Evolutionary conservation across 2,113 vertebrate genomes (phyloP).

Genomic region (Vicugna pacos): DNA sequence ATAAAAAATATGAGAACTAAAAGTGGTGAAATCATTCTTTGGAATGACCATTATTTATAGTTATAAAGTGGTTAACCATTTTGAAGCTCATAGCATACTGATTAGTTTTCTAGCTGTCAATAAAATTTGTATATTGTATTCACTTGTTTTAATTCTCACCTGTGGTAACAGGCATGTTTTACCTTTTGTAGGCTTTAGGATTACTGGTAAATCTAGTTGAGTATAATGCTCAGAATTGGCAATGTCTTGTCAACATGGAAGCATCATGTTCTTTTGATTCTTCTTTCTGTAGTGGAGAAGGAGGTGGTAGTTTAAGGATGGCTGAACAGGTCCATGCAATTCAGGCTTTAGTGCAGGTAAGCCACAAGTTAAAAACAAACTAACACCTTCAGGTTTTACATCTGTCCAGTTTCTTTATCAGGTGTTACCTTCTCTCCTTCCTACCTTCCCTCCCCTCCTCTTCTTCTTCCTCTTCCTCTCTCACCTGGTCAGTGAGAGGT

Average conservation of each 20-base stretch:
- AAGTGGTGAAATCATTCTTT: background rate
- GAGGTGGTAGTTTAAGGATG: conserved; percentile 85
- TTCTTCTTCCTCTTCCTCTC: background rate
- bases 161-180: conserved; percentile 52
- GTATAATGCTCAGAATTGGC: conserved; percentile 97
- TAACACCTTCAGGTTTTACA: background rate
- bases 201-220: conserved; percentile 98
- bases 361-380: background rate
- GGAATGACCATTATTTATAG: too few species aligned
- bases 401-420: background rate
- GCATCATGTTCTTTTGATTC: conserved; percentile 91
- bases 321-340: conserved; percentile 91
- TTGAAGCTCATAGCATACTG: background rate
- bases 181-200: conserved; percentile 92
- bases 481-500: background rate
- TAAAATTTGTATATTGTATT: background rate
- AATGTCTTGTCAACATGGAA: conserved; percentile 97
- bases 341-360: conserved; percentile 96
- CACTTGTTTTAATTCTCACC: conserved; percentile 43
- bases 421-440: background rate
- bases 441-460: too few species aligned
- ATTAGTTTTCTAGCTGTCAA: background rate
- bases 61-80: background rate
- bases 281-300: conserved; percentile 89
- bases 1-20: background rate